These are phyloP conservation scores for Zoanthus solanderi DNA, from an alignment of 92 coral and sea anemone species.

Conservation along the genomic window DNA sequence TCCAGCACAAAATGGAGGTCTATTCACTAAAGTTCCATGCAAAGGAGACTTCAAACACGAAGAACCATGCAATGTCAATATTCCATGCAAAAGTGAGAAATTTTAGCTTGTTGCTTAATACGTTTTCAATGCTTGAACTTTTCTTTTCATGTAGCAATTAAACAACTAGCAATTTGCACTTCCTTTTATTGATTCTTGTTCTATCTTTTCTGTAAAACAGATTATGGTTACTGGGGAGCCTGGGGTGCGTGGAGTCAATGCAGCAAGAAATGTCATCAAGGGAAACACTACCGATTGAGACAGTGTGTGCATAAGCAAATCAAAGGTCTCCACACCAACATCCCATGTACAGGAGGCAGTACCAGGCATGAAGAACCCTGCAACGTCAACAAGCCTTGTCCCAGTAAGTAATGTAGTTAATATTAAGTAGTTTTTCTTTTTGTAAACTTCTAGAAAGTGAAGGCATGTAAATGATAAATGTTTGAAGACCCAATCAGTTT, in stretches of 20 bases:
- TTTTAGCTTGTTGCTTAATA: too few species aligned
- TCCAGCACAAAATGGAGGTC: not conserved
- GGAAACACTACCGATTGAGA: not conserved
- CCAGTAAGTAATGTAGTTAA: too few species aligned
- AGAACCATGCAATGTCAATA: slow-evolving; percentile 1
- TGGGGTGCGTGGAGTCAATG: not conserved
- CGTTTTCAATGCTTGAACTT: too few species aligned
- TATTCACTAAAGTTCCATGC: not conserved
- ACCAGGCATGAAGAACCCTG: not conserved
- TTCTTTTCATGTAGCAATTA: too few species aligned
- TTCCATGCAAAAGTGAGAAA: slow-evolving; percentile 16
- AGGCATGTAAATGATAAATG: too few species aligned
- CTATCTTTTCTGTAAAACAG: not conserved
- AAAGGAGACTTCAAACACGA: not conserved
- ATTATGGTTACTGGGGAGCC: not conserved
- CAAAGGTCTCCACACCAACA: not conserved
- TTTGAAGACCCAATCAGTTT: too few species aligned
- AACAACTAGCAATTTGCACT: too few species aligned
- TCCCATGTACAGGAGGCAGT: slow-evolving; percentile 39
- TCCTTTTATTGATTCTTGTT: too few species aligned
- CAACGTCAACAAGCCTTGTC: slow-evolving; percentile 32
- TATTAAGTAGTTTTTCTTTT: too few species aligned
- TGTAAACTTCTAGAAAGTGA: too few species aligned
- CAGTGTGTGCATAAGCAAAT: not conserved
- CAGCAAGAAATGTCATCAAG: not conserved